phyloP scores from a whole-genome alignment of 1,140 invertebrate genomes.

The Drosophila ogumai region DNA sequence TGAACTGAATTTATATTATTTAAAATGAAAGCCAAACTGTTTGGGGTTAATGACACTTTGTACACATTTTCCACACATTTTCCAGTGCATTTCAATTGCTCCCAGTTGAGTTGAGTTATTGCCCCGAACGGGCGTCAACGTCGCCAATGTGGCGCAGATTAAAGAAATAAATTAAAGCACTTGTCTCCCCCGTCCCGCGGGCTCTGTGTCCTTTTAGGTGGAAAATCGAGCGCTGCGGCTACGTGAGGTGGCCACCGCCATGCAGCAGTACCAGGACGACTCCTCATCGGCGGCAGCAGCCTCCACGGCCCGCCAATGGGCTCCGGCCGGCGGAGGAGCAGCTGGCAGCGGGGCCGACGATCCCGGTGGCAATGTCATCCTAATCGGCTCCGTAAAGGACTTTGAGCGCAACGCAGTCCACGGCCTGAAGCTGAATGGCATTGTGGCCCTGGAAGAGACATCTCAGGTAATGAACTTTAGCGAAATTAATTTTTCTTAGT shows the following conservation, averaged over 20 bases:
- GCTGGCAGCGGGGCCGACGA: slow-evolving; percentile 68
- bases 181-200: slow-evolving; percentile 27
- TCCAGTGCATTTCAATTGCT: slow-evolving; percentile 38
- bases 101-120: slow-evolving; percentile 70
- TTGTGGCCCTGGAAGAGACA: slow-evolving; percentile 71
- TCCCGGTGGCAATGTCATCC: slow-evolving; percentile 80
- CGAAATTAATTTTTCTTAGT: not conserved
- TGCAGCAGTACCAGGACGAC: slow-evolving; percentile 84
- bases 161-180: slow-evolving; percentile 80
- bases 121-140: slow-evolving; percentile 50
- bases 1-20: not conserved
- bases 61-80: not conserved
- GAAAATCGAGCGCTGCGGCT: slow-evolving; percentile 90
- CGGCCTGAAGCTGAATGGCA: slow-evolving; percentile 77
- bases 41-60: not conserved
- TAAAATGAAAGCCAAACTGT: too few relatives aligned
- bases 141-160: slow-evolving; percentile 74
- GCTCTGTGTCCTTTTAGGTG: slow-evolving; percentile 85
- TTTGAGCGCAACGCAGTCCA: slow-evolving; percentile 77
- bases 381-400: slow-evolving; percentile 75
- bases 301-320: slow-evolving; percentile 70
- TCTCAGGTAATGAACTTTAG: slow-evolving; percentile 42
- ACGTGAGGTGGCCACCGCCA: slow-evolving; percentile 86
- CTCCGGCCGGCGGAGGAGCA: slow-evolving; percentile 53
- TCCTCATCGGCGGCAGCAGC: slow-evolving; percentile 54